Evolutionary conservation across 2,888 invertebrate species (phyloP).

Genomic region (Nymphalis polychloros): DNA sequence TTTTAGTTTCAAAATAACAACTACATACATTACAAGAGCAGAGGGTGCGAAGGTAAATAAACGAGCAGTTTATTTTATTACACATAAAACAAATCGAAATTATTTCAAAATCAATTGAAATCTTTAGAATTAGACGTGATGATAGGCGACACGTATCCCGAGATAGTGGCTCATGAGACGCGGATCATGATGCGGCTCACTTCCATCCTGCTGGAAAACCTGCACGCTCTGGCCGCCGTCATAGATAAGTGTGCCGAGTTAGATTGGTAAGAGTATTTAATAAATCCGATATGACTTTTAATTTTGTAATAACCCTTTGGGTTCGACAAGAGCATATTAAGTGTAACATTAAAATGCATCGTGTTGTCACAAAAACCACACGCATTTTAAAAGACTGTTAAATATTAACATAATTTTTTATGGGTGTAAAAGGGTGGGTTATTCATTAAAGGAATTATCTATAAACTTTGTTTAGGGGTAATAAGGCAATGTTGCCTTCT

Average conservation of each 20-base stretch:
- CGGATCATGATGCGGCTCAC: conserved; percentile 87
- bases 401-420: no score
- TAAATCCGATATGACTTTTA: no score
- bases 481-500: no score
- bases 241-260: conserved; percentile 84
- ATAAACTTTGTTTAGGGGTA: no score
- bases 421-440: no score
- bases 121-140: conserved; percentile 85
- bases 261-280: conserved; percentile 81
- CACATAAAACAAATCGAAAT: no score
- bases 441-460: no score
- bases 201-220: conserved; percentile 82
- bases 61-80: neutral
- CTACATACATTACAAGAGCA: conserved; percentile 87
- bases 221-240: conserved; percentile 79
- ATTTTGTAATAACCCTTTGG: no score
- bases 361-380: no score
- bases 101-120: neutral
- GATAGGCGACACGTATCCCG: conserved; percentile 89
- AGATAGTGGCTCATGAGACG: conserved; percentile 90
- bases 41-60: conserved; percentile 81
- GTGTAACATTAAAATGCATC: no score
- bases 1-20: conserved; percentile 84
- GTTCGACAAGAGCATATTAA: no score
- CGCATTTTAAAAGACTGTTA: no score